phyloP scores from a whole-genome alignment of 2,888 invertebrate genomes.

The Danaus chrysippus region DNA sequence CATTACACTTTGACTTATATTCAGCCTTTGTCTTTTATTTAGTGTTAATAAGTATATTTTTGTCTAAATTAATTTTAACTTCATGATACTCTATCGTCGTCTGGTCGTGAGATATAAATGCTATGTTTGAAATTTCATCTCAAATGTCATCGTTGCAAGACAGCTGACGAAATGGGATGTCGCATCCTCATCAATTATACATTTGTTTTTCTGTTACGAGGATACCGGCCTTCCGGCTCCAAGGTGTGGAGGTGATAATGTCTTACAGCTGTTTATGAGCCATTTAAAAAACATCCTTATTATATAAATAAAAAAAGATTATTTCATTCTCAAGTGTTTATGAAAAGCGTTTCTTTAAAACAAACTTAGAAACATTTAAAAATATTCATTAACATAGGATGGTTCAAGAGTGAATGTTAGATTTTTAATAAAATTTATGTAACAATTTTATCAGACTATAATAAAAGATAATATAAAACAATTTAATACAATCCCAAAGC shows the following conservation, averaged over 20 bases:
- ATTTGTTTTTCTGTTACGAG: slow-evolving; percentile 43
- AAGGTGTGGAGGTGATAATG: slow-evolving; percentile 38
- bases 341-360: neutral
- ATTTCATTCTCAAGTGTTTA: too few species aligned
- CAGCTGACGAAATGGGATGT: slow-evolving; percentile 57
- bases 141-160: slow-evolving; percentile 48
- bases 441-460: too few species aligned
- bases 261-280: slow-evolving; percentile 33
- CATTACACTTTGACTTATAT: too few species aligned
- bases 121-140: slow-evolving; percentile 39
- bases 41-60: neutral
- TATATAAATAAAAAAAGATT: too few species aligned
- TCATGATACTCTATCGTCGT: slow-evolving; percentile 15
- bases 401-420: too few species aligned
- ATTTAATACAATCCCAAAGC: neutral
- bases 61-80: neutral
- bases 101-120: slow-evolving; percentile 31
- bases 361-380: neutral
- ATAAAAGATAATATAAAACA: too few species aligned
- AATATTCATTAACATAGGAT: too few species aligned
- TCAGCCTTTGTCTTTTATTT: too few species aligned
- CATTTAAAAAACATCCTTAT: slow-evolving; percentile 1
- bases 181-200: slow-evolving; percentile 55
- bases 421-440: too few species aligned
- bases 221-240: slow-evolving; percentile 48